A percentile compares a stretch with the other conserved stretches of the same genome.
Evolutionary conservation across 2,888 invertebrate genomes (phyloP).

Genomic region (Ernsta delagoae): DNA sequence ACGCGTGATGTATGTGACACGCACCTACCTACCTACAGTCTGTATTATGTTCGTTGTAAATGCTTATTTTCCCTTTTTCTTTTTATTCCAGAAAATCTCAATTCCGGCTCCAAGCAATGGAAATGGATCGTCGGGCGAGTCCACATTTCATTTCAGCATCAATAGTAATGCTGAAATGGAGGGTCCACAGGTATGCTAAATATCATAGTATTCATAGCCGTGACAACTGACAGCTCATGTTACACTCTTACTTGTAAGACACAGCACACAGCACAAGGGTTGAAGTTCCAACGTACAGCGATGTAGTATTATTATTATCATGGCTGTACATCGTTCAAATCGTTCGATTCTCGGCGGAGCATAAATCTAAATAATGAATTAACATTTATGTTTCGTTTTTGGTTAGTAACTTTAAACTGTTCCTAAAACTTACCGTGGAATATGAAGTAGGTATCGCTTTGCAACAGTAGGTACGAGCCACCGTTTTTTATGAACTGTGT

Average conservation of each 20-base stretch:
- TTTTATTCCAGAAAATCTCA: constrained; percentile 88
- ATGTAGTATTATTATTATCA: too few relatives aligned
- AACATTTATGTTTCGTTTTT: too few relatives aligned
- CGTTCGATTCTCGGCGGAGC: background rate
- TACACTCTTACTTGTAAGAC: too few relatives aligned
- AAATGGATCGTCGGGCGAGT: constrained; percentile 74
- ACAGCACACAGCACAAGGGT: too few relatives aligned
- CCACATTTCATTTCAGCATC: constrained; percentile 91
- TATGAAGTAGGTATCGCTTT: background rate
- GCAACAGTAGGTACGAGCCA: background rate
- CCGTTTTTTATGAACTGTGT: constrained; percentile 15
- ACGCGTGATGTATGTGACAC: background rate
- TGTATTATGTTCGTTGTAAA: background rate
- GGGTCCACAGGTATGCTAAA: too few relatives aligned
- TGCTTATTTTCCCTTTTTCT: constrained; percentile 36
- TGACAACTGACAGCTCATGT: too few relatives aligned
- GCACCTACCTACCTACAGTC: background rate
- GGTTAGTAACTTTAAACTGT: too few relatives aligned
- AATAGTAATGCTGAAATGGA: constrained; percentile 70
- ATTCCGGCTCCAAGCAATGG: constrained; percentile 89
- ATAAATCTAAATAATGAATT: too few relatives aligned
- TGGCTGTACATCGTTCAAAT: background rate
- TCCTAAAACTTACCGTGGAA: background rate
- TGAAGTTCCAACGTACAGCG: too few relatives aligned
- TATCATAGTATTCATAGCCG: too few relatives aligned